Conservation (phyloP, 2,113 vertebrate species). For the Chamaea fasciata region DNA sequence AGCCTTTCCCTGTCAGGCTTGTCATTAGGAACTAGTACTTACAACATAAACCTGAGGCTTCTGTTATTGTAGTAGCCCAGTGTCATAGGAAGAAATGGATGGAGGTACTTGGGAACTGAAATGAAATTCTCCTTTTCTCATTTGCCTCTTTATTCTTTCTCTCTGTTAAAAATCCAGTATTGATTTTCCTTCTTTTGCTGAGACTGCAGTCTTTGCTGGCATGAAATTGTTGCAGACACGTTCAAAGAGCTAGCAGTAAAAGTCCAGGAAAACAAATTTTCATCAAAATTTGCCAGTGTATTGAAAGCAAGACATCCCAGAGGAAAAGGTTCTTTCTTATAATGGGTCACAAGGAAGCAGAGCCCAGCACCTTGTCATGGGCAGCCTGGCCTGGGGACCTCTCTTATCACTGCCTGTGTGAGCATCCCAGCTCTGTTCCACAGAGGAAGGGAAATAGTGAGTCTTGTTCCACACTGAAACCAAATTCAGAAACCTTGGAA, state of each 20-base stretch:
- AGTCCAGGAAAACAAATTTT: neutral
- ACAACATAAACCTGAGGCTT: neutral
- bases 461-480: neutral
- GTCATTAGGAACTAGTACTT: neutral
- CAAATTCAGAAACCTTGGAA: neutral
- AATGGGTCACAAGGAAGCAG: rapidly evolving
- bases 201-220: neutral
- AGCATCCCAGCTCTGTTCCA: neutral
- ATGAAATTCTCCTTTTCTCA: neutral
- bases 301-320: neutral
- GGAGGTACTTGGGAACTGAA: neutral
- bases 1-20: neutral
- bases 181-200: neutral
- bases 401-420: neutral
- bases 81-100: neutral
- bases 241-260: neutral
- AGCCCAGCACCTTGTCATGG: neutral
- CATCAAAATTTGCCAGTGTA: neutral
- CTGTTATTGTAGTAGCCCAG: neutral
- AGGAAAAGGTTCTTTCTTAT: neutral
- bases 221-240: neutral
- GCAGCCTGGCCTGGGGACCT: neutral
- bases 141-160: neutral
- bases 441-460: neutral
- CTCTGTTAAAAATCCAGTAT: neutral